Conservation (phyloP, 1,140 invertebrate genomes). For the Ectropis grisescens region DNA sequence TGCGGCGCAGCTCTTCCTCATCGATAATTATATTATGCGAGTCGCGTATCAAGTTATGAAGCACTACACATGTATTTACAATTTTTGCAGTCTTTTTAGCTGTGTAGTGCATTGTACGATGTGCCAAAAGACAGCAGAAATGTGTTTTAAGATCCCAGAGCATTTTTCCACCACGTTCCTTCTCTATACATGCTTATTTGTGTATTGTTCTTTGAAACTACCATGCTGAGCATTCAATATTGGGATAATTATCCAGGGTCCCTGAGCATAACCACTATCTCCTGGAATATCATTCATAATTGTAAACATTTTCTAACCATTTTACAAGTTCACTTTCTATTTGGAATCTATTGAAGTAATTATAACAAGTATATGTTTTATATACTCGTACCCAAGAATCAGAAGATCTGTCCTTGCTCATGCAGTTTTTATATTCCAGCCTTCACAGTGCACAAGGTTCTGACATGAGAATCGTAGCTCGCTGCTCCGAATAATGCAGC, state of each 20-base stretch:
- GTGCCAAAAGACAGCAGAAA: conserved; percentile 20
- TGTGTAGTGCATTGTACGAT: conserved; percentile 15
- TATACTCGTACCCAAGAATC: conserved; percentile 8
- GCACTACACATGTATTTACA: conserved; percentile 18
- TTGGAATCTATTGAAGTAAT: no score
- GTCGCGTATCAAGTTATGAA: conserved; percentile 8
- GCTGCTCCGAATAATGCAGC: conserved; percentile 10
- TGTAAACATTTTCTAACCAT: no score
- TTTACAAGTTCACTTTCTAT: no score
- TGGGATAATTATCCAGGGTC: conserved; percentile 20
- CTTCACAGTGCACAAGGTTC: conserved; percentile 1
- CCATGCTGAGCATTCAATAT: conserved; percentile 6
- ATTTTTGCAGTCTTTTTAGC: conserved; percentile 17
- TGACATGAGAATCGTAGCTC: conserved; percentile 3
- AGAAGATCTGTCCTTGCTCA: neutral
- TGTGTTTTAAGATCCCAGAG: conserved; percentile 18
- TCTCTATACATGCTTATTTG: conserved; percentile 1
- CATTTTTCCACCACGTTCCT: conserved; percentile 18
- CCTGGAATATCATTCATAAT: conserved; percentile 3
- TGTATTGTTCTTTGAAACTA: conserved; percentile 10
- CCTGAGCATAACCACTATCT: conserved; percentile 18
- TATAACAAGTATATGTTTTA: neutral
- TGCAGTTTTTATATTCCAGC: neutral
- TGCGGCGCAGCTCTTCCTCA: no score
- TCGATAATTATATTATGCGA: no score